These are phyloP conservation scores for Pluvianellus socialis DNA, from an alignment of 2,113 vertebrate species.

Conservation along the genomic window DNA sequence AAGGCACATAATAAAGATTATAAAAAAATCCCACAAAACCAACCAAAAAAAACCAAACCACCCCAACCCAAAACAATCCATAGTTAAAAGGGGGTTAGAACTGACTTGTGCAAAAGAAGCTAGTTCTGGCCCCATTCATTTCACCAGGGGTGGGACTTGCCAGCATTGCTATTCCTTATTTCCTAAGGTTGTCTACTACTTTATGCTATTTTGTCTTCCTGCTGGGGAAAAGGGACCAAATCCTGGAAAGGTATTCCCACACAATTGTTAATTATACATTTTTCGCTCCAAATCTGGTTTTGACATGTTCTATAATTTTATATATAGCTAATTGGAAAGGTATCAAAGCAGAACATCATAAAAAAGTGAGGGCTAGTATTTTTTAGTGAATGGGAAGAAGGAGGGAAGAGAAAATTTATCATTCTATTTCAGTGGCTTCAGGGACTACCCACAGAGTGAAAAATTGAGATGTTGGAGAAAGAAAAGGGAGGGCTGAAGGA, in stretches of 20 bases:
- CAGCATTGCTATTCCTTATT: rapidly evolving
- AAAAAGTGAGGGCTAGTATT: neutral
- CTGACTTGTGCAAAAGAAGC: neutral
- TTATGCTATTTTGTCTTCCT: neutral
- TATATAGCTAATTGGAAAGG: neutral
- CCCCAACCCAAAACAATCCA: too few species aligned
- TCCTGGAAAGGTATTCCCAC: neutral
- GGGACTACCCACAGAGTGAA: neutral
- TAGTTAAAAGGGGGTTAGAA: neutral
- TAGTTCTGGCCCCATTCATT: neutral
- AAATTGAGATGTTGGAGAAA: neutral
- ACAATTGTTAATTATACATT: neutral
- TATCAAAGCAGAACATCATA: neutral
- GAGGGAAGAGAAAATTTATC: neutral
- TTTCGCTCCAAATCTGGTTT: neutral
- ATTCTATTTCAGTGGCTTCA: neutral
- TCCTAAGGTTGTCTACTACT: neutral
- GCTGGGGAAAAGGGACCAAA: neutral
- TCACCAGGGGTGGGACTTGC: neutral
- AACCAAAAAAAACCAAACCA: too few species aligned
- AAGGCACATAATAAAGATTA: neutral
- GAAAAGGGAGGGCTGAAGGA: neutral
- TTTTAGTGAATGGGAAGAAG: neutral
- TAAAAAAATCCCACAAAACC: too few species aligned
- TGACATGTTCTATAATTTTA: neutral